phyloP scores from a whole-genome alignment of 1,140 invertebrate genomes.

The Sycophila sp. region DNA sequence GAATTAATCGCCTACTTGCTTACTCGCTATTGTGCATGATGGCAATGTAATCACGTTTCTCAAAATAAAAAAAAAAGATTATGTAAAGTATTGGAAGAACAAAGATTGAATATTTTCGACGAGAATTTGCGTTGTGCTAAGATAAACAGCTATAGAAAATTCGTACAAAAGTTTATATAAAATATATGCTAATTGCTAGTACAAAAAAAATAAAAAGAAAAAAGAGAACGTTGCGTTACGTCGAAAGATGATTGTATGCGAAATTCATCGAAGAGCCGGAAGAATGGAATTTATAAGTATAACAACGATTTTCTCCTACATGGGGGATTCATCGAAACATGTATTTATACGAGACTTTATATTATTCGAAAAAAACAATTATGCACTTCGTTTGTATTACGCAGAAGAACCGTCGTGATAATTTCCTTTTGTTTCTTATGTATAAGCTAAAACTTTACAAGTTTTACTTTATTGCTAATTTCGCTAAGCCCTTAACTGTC shows the following conservation, averaged over 20 bases:
- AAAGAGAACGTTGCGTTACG: not conserved
- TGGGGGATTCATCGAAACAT: not conserved
- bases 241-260: not conserved
- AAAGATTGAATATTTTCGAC: too few relatives aligned
- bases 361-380: constrained; percentile 7
- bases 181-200: constrained; percentile 29
- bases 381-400: constrained; percentile 19
- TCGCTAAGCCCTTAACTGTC: constrained; percentile 14
- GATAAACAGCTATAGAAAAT: constrained; percentile 2
- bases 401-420: constrained; percentile 4
- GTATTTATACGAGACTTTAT: not conserved
- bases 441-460: constrained; percentile 31
- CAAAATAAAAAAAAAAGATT: too few relatives aligned
- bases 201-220: constrained; percentile 5
- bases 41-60: not conserved
- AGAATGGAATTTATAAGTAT: not conserved
- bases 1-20: not conserved
- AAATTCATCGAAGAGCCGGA: constrained; percentile 8
- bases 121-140: too few relatives aligned
- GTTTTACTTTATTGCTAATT: constrained; percentile 34
- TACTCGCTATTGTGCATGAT: constrained; percentile 2
- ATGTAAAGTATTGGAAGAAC: too few relatives aligned
- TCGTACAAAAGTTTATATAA: constrained; percentile 23
- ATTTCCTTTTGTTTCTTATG: constrained; percentile 2
- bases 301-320: constrained; percentile 8